These are phyloP conservation scores for Pseudopleuronectes americanus DNA, from an alignment of 2,797 vertebrate genomes.

Conservation along the genomic window DNA sequence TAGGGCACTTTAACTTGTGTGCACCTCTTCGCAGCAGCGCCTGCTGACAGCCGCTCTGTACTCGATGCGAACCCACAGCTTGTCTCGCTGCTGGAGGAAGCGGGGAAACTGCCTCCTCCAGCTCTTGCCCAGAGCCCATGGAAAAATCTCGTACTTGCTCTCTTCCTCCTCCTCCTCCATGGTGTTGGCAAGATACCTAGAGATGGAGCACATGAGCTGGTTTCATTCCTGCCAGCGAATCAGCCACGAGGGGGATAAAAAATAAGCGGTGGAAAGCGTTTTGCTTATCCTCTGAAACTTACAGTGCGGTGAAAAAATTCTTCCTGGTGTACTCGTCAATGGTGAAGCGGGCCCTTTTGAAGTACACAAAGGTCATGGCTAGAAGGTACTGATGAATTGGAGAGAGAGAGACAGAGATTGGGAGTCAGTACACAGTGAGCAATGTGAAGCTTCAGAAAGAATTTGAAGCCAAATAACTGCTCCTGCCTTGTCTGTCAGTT, in stretches of 20 bases:
- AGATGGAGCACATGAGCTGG: background rate
- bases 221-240: background rate
- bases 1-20: conserved; percentile 5
- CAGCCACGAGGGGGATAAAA: background rate
- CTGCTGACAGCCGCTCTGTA: conserved; percentile 95
- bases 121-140: conserved; percentile 93
- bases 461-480: background rate
- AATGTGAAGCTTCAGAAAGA: background rate
- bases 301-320: conserved; percentile 98
- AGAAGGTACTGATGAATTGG: conserved; percentile 90
- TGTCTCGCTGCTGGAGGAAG: conserved; percentile 92
- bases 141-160: conserved; percentile 95
- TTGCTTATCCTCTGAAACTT: conserved; percentile 74
- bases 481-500: conserved; percentile 89
- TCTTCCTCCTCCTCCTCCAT: conserved; percentile 98
- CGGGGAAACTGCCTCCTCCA: conserved; percentile 91
- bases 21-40: conserved; percentile 95
- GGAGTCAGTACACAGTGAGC: background rate
- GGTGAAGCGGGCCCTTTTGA: conserved; percentile 93
- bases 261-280: background rate
- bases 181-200: conserved; percentile 95
- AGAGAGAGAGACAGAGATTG: background rate
- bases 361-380: conserved; percentile 98
- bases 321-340: conserved; percentile 89
- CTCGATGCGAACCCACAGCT: conserved; percentile 92